Conservation (phyloP, 2,113 vertebrate species). For the Uria aalge region DNA sequence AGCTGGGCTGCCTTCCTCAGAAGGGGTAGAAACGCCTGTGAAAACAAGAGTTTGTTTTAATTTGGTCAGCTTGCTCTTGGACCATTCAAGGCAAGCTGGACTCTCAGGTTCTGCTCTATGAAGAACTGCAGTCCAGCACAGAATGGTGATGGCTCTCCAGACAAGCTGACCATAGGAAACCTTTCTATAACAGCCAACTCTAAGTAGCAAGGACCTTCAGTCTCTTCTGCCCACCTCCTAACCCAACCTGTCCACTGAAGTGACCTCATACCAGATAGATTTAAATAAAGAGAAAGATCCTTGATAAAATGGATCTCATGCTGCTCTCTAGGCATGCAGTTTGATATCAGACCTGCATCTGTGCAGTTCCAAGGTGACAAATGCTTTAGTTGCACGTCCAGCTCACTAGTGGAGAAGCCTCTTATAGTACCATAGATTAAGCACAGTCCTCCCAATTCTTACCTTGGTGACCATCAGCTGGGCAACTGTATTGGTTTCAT, state of each 20-base stretch:
- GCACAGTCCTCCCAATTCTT: neutral
- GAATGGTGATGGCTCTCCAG: neutral
- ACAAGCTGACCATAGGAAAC: neutral
- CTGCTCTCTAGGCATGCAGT: neutral
- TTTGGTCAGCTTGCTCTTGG: neutral
- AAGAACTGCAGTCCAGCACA: neutral
- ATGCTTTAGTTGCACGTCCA: neutral
- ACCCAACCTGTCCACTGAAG: neutral
- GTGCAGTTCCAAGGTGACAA: neutral
- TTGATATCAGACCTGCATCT: neutral
- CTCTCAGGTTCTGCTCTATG: neutral
- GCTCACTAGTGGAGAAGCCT: neutral
- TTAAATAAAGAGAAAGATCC: neutral
- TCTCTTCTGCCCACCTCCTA: neutral
- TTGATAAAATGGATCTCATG: neutral
- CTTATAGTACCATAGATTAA: neutral
- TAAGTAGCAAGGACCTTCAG: neutral
- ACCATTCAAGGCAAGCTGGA: neutral
- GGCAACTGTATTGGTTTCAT: slow-evolving; percentile 70
- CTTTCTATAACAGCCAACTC: neutral
- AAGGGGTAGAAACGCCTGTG: slow-evolving; percentile 73
- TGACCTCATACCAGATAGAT: neutral
- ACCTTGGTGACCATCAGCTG: slow-evolving; percentile 76
- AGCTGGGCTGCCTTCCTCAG: slow-evolving; percentile 72
- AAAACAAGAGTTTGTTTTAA: neutral